Evolutionary conservation across 2,888 invertebrate species (phyloP).

Genomic region (Drosophila colorata): DNA sequence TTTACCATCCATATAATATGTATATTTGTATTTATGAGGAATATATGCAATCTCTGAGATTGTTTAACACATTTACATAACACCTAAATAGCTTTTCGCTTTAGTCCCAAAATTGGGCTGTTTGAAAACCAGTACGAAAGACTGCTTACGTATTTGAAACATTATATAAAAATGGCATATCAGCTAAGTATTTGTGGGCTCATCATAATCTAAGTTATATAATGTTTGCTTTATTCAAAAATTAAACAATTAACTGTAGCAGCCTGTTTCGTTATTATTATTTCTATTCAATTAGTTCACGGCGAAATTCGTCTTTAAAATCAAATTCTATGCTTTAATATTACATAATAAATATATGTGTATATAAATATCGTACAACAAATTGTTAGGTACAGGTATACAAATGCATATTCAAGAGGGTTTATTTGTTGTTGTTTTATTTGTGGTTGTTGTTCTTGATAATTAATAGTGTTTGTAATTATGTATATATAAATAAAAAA

Average conservation of each 20-base stretch:
- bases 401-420: constrained; percentile 54
- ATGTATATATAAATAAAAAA: neutral
- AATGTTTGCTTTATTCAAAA: constrained; percentile 12
- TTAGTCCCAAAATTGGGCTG: neutral
- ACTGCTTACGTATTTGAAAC: constrained; percentile 25
- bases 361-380: constrained; percentile 42
- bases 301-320: constrained; percentile 50
- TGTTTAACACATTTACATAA: constrained; percentile 52
- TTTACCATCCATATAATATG: constrained; percentile 12
- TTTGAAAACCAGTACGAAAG: neutral
- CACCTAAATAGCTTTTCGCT: constrained; percentile 19
- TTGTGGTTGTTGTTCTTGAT: constrained; percentile 9
- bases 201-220: constrained; percentile 1
- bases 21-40: constrained; percentile 20
- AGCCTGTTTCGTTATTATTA: constrained; percentile 30
- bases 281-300: constrained; percentile 26
- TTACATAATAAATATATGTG: constrained; percentile 41
- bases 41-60: constrained; percentile 64
- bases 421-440: constrained; percentile 14
- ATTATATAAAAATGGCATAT: constrained; percentile 15
- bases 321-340: constrained; percentile 34
- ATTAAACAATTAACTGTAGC: constrained; percentile 30
- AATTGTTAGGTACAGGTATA: constrained; percentile 36
- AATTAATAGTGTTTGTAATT: neutral
- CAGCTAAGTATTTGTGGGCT: constrained; percentile 13